Evolutionary conservation across 2,888 invertebrate genomes (phyloP).

Genomic region (Scrobipalpa atriplicella): DNA sequence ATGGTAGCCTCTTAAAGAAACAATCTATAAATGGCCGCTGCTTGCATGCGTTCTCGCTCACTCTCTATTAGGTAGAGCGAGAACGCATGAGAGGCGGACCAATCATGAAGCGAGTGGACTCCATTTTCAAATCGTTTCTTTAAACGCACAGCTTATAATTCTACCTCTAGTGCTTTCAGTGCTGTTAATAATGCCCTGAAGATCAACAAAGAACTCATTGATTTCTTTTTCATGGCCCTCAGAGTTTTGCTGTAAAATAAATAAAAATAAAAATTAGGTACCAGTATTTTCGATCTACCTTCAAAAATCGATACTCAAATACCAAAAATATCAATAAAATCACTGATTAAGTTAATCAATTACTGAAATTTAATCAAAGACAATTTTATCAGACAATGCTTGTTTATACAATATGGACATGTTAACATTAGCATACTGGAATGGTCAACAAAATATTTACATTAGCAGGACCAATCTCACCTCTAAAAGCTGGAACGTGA

Average conservation of each 20-base stretch:
- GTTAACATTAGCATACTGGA: not conserved
- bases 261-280: not conserved
- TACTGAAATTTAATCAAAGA: no score
- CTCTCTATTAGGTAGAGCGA: no score
- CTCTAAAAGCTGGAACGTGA: constrained; percentile 53
- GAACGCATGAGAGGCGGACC: not conserved
- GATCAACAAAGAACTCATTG: constrained; percentile 56
- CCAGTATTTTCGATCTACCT: not conserved
- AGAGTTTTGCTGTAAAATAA: constrained; percentile 36
- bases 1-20: no score
- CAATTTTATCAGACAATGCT: not conserved
- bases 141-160: no score
- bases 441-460: not conserved
- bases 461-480: constrained; percentile 39
- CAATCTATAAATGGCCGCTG: no score
- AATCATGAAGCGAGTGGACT: not conserved
- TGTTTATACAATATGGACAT: not conserved
- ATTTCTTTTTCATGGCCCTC: constrained; percentile 32
- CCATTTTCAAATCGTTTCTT: no score
- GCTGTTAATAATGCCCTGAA: constrained; percentile 55
- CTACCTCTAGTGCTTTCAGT: constrained; percentile 55
- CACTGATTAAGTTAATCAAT: no score
- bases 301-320: not conserved
- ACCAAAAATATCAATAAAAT: no score
- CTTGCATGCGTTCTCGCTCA: not conserved